These are phyloP conservation scores for Pachycephus smyrnensis DNA, from an alignment of 2,888 invertebrate species.

Conservation along the genomic window DNA sequence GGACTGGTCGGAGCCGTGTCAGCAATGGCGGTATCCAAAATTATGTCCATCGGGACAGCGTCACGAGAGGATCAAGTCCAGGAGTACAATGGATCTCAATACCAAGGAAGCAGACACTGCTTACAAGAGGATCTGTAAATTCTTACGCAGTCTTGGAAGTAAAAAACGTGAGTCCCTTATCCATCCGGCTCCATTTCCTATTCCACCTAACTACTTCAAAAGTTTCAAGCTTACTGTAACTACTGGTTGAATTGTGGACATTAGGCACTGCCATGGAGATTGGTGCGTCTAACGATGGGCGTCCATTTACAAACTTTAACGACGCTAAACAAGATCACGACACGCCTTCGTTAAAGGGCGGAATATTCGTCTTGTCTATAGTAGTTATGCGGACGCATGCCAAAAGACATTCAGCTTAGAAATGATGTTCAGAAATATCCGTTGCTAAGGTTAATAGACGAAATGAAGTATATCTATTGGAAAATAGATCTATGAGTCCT, in stretches of 20 bases:
- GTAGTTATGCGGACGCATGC: not conserved
- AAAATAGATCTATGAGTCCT: not conserved
- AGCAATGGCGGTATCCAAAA: constrained; percentile 61
- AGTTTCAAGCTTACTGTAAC: not conserved
- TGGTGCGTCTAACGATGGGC: not conserved
- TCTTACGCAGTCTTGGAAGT: constrained; percentile 53
- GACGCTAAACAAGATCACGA: not conserved
- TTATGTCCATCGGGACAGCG: constrained; percentile 34
- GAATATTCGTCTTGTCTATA: not conserved
- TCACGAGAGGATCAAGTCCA: constrained; percentile 41
- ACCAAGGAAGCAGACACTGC: constrained; percentile 51
- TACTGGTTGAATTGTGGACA: not conserved
- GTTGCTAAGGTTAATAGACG: not conserved
- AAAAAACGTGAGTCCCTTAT: constrained; percentile 59
- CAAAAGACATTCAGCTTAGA: not conserved
- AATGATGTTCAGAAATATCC: not conserved
- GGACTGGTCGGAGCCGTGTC: constrained; percentile 62
- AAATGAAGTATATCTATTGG: not conserved
- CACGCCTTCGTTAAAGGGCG: not conserved
- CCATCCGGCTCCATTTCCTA: not conserved
- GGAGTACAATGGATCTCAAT: constrained; percentile 41
- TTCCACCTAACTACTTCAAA: not conserved
- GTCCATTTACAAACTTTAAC: not conserved
- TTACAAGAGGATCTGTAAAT: constrained; percentile 63
- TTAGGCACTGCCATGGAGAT: not conserved